phyloP scores from a whole-genome alignment of 2,113 vertebrate species.

The Regulus satrapa region DNA sequence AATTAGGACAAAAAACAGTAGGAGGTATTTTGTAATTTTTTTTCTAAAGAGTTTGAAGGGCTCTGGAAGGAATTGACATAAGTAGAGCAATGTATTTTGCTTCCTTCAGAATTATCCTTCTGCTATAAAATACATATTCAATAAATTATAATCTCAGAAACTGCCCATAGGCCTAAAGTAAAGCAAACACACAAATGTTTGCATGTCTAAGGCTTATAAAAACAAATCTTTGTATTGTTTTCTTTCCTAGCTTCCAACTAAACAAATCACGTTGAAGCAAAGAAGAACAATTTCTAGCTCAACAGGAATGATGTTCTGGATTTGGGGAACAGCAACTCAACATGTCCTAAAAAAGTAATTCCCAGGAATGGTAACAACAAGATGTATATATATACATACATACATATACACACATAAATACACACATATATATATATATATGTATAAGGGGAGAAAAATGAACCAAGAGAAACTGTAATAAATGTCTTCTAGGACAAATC shows the following conservation, averaged over 20 bases:
- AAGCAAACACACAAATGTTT: background rate
- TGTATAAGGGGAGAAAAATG: rapidly evolving
- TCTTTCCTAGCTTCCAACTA: background rate
- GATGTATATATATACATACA: too few relatives aligned
- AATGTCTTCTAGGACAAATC: background rate
- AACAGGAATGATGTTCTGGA: background rate
- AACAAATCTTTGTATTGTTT: background rate
- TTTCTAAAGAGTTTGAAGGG: background rate
- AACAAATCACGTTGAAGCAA: background rate
- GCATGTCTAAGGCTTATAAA: background rate
- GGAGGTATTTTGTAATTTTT: background rate
- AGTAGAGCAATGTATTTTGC: background rate
- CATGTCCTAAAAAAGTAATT: background rate
- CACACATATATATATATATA: too few relatives aligned
- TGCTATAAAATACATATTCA: background rate
- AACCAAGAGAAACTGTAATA: background rate
- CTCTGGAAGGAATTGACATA: background rate
- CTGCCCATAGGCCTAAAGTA: background rate
- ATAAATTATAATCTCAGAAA: background rate
- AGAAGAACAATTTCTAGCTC: background rate
- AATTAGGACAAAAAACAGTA: background rate
- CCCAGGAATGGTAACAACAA: background rate
- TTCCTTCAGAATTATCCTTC: background rate
- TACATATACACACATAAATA: too few relatives aligned
- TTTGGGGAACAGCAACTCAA: background rate